Evolutionary conservation across 2,113 vertebrate genomes (phyloP).

Genomic region (Otus sunia): DNA sequence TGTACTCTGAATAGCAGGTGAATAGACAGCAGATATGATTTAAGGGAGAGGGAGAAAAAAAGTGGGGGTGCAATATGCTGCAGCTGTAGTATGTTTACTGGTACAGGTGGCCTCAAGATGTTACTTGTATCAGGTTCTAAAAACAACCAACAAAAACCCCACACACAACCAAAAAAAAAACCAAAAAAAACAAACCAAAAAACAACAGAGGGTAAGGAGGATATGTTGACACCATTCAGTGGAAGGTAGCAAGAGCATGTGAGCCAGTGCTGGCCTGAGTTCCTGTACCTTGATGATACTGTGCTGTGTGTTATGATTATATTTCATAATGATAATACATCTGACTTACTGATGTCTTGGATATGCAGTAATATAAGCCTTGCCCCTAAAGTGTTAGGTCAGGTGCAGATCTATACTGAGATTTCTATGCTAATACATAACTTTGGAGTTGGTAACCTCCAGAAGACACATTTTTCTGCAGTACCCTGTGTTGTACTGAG

Average conservation of each 20-base stretch:
- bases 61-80: neutral
- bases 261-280: neutral
- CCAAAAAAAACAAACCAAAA: neutral
- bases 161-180: neutral
- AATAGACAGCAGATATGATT: neutral
- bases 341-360: neutral
- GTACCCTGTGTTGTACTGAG: accelerated
- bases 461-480: neutral
- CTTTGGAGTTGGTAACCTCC: neutral
- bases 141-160: neutral
- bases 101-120: neutral
- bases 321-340: neutral
- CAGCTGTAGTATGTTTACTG: neutral
- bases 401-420: neutral
- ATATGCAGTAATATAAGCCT: neutral
- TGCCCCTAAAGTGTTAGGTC: neutral
- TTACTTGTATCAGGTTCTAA: neutral
- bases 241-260: neutral
- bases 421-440: neutral
- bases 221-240: neutral
- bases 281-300: neutral
- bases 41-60: no score
- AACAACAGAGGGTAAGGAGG: neutral
- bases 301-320: neutral
- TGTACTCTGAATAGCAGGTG: neutral